Percentiles rank a stretch among this genome's conserved stretches.
Conservation (phyloP, 2,797 vertebrate species). For the Phaenicophaeus curvirostris region DNA sequence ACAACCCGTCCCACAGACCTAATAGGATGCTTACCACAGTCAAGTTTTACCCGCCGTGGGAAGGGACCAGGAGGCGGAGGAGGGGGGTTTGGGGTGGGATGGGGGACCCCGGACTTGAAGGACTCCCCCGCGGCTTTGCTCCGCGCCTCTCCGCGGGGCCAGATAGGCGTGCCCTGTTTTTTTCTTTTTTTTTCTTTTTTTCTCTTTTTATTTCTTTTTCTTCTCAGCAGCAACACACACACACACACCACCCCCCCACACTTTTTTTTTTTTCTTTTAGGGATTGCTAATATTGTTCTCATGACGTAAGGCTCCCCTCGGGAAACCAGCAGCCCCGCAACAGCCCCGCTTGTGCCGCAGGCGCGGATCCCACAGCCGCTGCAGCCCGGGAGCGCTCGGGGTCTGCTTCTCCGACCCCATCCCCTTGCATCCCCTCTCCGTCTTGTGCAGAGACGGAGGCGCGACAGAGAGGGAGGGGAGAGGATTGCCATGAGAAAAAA, state of each 20-base stretch:
- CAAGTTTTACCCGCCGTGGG: conserved; percentile 52
- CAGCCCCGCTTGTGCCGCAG: neutral
- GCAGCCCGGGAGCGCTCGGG: neutral
- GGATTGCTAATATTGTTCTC: neutral
- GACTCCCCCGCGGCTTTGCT: neutral
- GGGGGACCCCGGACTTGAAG: neutral
- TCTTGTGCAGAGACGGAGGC: neutral
- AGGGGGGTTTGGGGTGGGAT: neutral
- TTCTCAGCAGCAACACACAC: too few species aligned
- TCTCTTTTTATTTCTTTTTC: too few species aligned
- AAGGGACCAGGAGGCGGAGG: neutral
- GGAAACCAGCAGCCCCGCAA: neutral
- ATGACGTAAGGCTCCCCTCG: neutral
- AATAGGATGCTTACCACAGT: conserved; percentile 69
- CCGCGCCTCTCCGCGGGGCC: neutral
- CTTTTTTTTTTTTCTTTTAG: neutral
- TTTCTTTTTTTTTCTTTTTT: too few species aligned
- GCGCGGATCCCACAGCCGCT: too few species aligned
- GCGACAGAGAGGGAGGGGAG: neutral
- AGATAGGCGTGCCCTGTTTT: neutral
- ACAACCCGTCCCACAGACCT: conserved; percentile 5
- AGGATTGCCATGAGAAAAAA: neutral
- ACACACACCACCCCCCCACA: too few species aligned
- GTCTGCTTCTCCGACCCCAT: neutral
- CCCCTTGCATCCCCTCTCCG: neutral